phyloP scores from a whole-genome alignment of 2,888 invertebrate genomes.

The Tetranychus piercei region DNA sequence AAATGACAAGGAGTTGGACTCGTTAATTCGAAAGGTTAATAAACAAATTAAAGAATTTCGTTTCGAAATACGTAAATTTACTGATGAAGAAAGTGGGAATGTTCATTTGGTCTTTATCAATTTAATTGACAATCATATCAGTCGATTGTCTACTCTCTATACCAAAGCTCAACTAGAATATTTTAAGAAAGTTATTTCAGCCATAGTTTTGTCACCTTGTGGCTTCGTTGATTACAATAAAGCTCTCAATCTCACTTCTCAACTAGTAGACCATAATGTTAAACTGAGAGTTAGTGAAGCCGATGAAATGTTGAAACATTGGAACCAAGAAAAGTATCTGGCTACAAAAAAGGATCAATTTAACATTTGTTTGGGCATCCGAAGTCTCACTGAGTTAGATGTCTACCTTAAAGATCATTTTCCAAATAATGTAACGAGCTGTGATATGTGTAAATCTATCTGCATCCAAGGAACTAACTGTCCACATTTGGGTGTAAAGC shows the following conservation, averaged over 20 bases:
- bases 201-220: not conserved
- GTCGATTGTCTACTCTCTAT: not conserved
- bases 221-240: not conserved
- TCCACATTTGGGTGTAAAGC: not conserved
- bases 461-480: not conserved
- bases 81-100: not conserved
- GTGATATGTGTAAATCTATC: conserved; percentile 3
- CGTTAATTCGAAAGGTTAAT: not conserved
- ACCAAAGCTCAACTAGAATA: not conserved
- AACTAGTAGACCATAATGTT: not conserved
- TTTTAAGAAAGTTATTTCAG: conserved; percentile 1
- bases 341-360: not conserved
- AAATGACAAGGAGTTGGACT: not conserved
- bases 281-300: not conserved
- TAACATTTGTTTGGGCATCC: not conserved
- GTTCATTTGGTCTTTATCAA: conserved; percentile 1
- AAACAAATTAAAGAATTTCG: not conserved
- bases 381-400: not conserved
- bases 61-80: not conserved
- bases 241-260: not conserved
- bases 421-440: not conserved
- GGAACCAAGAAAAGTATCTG: not conserved
- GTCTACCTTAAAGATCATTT: not conserved
- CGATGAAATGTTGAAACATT: not conserved
- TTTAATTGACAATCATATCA: not conserved